Conservation (phyloP, 2,888 invertebrate genomes). For the Antheraea yamamai region DNA sequence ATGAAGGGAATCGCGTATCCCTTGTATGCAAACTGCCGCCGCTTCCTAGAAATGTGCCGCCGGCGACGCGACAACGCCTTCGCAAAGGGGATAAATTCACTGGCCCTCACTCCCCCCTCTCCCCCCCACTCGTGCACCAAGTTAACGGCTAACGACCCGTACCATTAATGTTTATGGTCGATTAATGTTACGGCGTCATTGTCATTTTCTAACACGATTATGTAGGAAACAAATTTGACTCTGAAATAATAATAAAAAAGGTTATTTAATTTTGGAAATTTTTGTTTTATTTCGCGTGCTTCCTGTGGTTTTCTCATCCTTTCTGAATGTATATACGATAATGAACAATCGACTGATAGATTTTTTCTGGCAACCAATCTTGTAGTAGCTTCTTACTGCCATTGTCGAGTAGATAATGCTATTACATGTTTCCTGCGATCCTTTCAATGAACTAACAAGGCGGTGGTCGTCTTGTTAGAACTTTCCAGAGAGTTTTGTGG, state of each 20-base stretch:
- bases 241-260: slow-evolving; percentile 76
- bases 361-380: no score
- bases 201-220: slow-evolving; percentile 78
- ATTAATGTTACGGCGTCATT: slow-evolving; percentile 74
- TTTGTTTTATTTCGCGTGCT: slow-evolving; percentile 66
- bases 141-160: slow-evolving; percentile 65
- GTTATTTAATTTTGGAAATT: slow-evolving; percentile 81
- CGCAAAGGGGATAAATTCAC: slow-evolving; percentile 45
- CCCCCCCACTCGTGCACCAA: slow-evolving; percentile 63
- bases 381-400: no score
- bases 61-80: slow-evolving; percentile 41
- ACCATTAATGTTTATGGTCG: slow-evolving; percentile 76
- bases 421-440: no score
- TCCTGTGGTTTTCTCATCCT: not conserved
- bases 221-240: slow-evolving; percentile 81
- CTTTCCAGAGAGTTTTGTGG: no score
- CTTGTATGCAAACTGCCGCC: not conserved
- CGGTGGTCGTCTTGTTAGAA: no score
- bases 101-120: slow-evolving; percentile 37
- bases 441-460: no score
- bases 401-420: no score
- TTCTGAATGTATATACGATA: no score
- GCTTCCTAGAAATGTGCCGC: slow-evolving; percentile 41
- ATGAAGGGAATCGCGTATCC: slow-evolving; percentile 1
- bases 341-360: no score